Conservation (phyloP, 2,797 vertebrate genomes). For the Acipenser ruthenus region DNA sequence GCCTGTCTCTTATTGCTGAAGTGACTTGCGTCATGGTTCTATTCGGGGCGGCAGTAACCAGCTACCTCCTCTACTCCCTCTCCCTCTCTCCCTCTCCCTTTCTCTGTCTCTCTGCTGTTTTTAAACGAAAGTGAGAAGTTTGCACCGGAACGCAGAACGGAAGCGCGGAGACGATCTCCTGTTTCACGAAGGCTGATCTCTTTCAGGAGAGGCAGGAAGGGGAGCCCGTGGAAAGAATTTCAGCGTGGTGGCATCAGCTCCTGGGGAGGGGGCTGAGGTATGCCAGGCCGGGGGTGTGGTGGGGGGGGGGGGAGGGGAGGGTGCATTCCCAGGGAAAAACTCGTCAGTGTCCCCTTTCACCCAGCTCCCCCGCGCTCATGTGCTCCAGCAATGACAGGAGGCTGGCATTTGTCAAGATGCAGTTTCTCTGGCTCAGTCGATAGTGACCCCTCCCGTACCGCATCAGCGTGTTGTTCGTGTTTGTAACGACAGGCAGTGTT, state of each 20-base stretch:
- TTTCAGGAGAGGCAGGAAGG: neutral
- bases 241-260: neutral
- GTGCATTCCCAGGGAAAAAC: neutral
- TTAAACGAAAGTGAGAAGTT: neutral
- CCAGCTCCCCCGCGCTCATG: neutral
- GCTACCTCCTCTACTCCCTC: neutral
- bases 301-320: neutral
- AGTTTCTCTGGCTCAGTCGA: too few relatives aligned
- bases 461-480: too few relatives aligned
- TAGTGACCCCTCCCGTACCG: too few relatives aligned
- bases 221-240: neutral
- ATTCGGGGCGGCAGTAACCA: neutral
- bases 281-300: neutral
- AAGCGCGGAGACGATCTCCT: neutral
- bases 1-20: too few relatives aligned
- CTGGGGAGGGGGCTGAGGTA: neutral
- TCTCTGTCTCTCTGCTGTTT: neutral
- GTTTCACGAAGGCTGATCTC: neutral
- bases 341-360: neutral
- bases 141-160: neutral
- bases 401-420: too few relatives aligned
- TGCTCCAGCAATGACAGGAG: too few relatives aligned
- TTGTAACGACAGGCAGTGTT: too few relatives aligned
- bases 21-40: too few relatives aligned
- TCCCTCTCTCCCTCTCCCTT: neutral